phyloP scores from a whole-genome alignment of 2,888 invertebrate genomes.

The Odontothrips loti region DNA sequence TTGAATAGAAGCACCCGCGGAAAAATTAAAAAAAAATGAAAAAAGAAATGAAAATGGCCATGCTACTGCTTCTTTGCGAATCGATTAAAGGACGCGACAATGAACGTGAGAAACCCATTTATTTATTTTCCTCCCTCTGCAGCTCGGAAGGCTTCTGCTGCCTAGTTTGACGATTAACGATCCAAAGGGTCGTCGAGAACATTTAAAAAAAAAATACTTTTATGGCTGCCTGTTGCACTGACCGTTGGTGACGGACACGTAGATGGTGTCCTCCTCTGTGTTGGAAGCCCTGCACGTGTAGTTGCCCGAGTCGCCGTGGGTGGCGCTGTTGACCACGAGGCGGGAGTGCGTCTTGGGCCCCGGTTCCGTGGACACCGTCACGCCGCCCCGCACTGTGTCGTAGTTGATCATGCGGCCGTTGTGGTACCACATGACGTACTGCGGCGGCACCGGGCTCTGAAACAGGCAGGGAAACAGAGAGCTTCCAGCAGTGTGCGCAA shows the following conservation, averaged over 20 bases:
- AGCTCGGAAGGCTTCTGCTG: too few relatives aligned
- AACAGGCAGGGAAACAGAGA: neutral
- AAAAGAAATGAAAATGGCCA: too few relatives aligned
- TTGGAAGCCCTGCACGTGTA: constrained; percentile 45
- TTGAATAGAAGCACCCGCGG: neutral
- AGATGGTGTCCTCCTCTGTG: constrained; percentile 45
- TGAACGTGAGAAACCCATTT: too few relatives aligned
- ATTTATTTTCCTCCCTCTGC: too few relatives aligned
- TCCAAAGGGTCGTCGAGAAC: too few relatives aligned
- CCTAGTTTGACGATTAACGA: too few relatives aligned
- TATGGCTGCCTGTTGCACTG: neutral
- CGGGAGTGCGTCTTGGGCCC: constrained; percentile 46
- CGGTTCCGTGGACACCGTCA: constrained; percentile 45
- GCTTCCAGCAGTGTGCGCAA: neutral
- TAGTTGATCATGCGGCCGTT: constrained; percentile 50
- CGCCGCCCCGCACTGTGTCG: constrained; percentile 45
- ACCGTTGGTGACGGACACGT: constrained; percentile 46
- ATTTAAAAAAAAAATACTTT: neutral
- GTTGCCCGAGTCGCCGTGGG: constrained; percentile 46
- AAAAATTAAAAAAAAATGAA: neutral
- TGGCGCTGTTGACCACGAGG: constrained; percentile 46
- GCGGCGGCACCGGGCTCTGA: constrained; percentile 48
- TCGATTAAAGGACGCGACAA: too few relatives aligned
- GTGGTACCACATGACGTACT: constrained; percentile 51
- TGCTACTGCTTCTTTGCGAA: too few relatives aligned